Percentiles rank a stretch among this genome's conserved stretches.
These are phyloP conservation scores for Apostichopus californicus DNA, from an alignment of 35 echinoderm and acorn worm species.

Conservation along the genomic window DNA sequence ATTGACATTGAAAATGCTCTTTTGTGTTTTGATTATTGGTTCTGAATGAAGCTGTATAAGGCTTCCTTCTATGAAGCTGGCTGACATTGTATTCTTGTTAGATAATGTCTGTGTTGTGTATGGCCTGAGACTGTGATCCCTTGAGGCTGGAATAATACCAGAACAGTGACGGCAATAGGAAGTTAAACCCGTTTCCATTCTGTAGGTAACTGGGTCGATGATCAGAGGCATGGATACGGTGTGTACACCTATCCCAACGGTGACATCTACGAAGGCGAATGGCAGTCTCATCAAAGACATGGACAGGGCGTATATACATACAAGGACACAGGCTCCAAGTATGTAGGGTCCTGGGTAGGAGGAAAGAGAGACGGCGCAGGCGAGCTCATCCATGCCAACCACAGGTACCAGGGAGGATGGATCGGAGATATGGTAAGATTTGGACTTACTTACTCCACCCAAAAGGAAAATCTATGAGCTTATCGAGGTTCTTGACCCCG, in stretches of 20 bases:
- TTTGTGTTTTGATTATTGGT: too few species aligned
- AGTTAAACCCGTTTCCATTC: neutral
- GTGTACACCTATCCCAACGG: constrained; percentile 96
- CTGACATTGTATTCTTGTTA: too few species aligned
- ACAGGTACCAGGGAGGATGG: constrained; percentile 96
- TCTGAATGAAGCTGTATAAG: too few species aligned
- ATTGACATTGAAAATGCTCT: too few species aligned
- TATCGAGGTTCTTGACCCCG: too few species aligned
- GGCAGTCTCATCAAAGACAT: constrained; percentile 90
- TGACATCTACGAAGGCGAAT: constrained; percentile 96
- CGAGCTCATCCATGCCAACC: constrained; percentile 91
- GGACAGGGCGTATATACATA: constrained; percentile 95
- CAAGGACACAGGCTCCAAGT: constrained; percentile 95
- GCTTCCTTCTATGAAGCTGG: too few species aligned
- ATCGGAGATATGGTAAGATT: constrained; percentile 78
- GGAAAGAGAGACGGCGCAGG: constrained; percentile 93
- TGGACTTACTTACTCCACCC: neutral
- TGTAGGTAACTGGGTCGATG: constrained; percentile 96
- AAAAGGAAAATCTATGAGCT: too few species aligned
- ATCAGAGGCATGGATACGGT: constrained; percentile 93
- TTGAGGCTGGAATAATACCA: too few species aligned
- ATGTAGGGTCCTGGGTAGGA: constrained; percentile 90
- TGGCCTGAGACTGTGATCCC: too few species aligned
- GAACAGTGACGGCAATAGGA: too few species aligned
- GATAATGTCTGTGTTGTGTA: too few species aligned